Percentiles rank a stretch among this genome's conserved stretches.
Conservation (phyloP, 2,888 invertebrate genomes). For the Nephrotoma appendiculata region DNA sequence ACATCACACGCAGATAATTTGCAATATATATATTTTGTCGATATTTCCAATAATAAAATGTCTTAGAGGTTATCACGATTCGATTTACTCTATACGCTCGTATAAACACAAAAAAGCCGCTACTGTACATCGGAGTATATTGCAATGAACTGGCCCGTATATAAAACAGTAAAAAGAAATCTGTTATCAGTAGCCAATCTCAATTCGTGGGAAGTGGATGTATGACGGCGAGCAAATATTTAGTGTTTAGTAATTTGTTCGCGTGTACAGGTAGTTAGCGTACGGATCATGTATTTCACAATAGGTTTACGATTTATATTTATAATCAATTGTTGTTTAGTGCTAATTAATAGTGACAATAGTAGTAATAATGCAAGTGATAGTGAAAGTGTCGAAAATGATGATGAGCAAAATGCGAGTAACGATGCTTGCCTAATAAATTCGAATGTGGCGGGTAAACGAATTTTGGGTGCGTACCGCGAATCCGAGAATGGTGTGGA, state of each 20-base stretch:
- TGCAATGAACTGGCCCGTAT: neutral
- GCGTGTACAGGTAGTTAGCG: neutral
- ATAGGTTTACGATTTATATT: neutral
- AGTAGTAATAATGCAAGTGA: neutral
- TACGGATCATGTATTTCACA: neutral
- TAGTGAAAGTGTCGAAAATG: neutral
- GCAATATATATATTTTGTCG: neutral
- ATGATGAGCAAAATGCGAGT: neutral
- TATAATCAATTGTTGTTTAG: neutral
- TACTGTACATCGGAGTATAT: neutral
- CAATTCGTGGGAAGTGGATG: neutral
- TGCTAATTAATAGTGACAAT: neutral
- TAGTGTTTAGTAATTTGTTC: neutral
- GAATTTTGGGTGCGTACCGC: neutral
- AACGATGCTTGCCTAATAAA: neutral
- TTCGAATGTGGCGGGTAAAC: neutral
- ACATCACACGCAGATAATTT: neutral
- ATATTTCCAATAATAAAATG: neutral
- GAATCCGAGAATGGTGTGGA: constrained; percentile 12
- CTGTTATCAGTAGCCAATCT: neutral
- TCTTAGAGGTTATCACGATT: neutral
- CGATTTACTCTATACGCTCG: neutral
- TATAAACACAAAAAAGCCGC: neutral
- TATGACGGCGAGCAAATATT: neutral
- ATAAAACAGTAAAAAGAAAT: neutral